Conservation (phyloP, 2,797 vertebrate species). For the Enteromius unitaeniatus region DNA sequence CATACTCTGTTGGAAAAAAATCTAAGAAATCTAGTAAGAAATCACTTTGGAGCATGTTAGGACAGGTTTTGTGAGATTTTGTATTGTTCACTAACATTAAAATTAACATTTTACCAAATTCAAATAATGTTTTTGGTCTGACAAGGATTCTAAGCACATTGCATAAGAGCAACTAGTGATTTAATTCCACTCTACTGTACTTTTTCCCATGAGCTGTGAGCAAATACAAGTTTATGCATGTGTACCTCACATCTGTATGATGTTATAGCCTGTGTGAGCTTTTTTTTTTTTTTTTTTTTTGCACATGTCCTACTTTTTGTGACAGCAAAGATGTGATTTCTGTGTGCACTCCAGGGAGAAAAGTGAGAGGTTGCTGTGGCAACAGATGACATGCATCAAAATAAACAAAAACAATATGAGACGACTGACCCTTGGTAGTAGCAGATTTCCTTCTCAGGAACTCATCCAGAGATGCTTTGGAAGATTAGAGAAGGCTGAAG, state of each 20-base stretch:
- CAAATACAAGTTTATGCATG: neutral
- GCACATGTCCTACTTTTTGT: constrained; percentile 34
- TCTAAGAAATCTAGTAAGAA: too few species aligned
- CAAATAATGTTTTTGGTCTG: neutral
- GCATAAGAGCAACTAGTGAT: neutral
- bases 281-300: neutral
- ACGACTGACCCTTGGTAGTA: constrained; percentile 16
- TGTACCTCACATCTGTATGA: neutral
- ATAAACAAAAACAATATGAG: constrained; percentile 36
- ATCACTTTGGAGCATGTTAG: neutral
- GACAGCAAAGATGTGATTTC: constrained; percentile 30
- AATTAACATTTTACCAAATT: neutral
- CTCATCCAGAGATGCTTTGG: constrained; percentile 27
- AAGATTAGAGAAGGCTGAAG: constrained; percentile 30
- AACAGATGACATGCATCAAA: constrained; percentile 32
- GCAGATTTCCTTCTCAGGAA: constrained; percentile 12
- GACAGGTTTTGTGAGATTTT: neutral
- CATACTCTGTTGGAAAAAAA: neutral
- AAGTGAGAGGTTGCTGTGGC: constrained; percentile 31
- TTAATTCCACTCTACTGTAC: neutral
- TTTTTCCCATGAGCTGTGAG: constrained; percentile 3
- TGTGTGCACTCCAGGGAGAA: constrained; percentile 32
- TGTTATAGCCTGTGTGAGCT: neutral
- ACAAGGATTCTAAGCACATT: neutral
- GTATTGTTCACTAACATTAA: neutral